phyloP scores from a whole-genome alignment of 1,140 invertebrate species.

The Drosophila arizonae region DNA sequence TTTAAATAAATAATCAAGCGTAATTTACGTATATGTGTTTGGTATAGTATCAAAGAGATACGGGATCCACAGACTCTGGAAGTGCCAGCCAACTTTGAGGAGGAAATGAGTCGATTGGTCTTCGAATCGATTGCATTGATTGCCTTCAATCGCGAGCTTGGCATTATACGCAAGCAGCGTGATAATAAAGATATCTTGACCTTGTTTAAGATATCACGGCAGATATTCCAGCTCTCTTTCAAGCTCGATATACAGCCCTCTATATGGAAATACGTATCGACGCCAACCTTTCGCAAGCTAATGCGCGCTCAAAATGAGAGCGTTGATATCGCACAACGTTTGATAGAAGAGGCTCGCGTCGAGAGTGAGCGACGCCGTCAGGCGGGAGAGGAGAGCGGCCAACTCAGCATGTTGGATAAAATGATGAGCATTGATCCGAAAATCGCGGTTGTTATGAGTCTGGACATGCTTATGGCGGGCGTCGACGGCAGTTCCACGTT shows the following conservation, averaged over 20 bases:
- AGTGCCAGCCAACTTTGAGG: constrained; percentile 39
- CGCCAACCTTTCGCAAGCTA: constrained; percentile 84
- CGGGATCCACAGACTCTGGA: constrained; percentile 52
- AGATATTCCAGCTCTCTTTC: constrained; percentile 28
- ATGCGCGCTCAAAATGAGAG: constrained; percentile 82
- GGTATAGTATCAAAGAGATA: constrained; percentile 54
- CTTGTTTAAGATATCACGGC: constrained; percentile 15
- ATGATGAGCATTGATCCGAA: constrained; percentile 85
- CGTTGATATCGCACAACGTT: constrained; percentile 28
- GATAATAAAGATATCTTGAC: constrained; percentile 38
- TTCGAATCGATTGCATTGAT: constrained; percentile 44
- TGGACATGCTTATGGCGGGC: constrained; percentile 89
- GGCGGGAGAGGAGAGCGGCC: constrained; percentile 31
- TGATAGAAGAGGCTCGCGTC: constrained; percentile 46
- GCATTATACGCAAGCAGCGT: constrained; percentile 41
- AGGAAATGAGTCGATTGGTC: constrained; percentile 40
- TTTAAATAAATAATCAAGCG: background rate
- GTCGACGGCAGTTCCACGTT: constrained; percentile 85
- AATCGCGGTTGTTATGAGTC: constrained; percentile 86
- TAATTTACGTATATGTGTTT: background rate
- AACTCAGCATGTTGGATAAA: constrained; percentile 85
- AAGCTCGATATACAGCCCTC: constrained; percentile 86
- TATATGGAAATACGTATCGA: constrained; percentile 86
- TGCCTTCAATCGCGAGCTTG: constrained; percentile 51
- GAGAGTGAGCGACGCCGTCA: constrained; percentile 29